Evolutionary conservation across 2,888 invertebrate species (phyloP), one percentile per base, ranked within the genome.

Genomic region (Thecophora atra): DNA sequence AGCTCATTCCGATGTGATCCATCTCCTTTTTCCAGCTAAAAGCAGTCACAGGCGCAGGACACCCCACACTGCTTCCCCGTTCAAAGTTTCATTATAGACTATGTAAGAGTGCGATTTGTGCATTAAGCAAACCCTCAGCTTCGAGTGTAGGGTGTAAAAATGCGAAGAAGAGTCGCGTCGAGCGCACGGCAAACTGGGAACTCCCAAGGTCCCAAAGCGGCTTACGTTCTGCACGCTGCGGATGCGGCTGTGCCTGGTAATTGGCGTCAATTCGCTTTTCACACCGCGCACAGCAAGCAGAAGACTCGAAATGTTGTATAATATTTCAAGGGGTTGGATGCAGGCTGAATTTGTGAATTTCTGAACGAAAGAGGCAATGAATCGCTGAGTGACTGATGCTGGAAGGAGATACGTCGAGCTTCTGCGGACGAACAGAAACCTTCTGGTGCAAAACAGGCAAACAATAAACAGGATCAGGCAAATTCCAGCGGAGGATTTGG

Each of bases 231-330:
- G 54, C 17, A 28, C 52, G 15, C 28, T 44, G 28, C n/a, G 47
- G 19, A 78, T 79, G 81, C 79, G 82, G 72, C 77, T 82, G 81
- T 79, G 82, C 79, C 83, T 84, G 83, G 85, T 86, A 86, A 86
- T 86, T 86, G 86, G 84, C 86, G 86, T 86, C 86, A 86, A 86
- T 86, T 86, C 85, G 82, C 84, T 84, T 85, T 86, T 86, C 86
- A 85, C 86, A 85, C 86, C 82, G 85, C 82, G 85, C 37, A 51
- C 17, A 26, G 15, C 52, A 28, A 66, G 24, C 6, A 19, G 30
- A 58, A 28, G 17, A 17, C n/a, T n/a, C 42, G 24, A 63, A 63
- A 17, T n/a, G 7, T 51, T 65, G 17, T n/a, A 51, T n/a, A 51
- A 51, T 37, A 37, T 51, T n/a, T 51, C 51, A 51, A 51, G 19